phyloP scores from a whole-genome alignment of 2,797 vertebrate species.

The Ispidina picta region DNA sequence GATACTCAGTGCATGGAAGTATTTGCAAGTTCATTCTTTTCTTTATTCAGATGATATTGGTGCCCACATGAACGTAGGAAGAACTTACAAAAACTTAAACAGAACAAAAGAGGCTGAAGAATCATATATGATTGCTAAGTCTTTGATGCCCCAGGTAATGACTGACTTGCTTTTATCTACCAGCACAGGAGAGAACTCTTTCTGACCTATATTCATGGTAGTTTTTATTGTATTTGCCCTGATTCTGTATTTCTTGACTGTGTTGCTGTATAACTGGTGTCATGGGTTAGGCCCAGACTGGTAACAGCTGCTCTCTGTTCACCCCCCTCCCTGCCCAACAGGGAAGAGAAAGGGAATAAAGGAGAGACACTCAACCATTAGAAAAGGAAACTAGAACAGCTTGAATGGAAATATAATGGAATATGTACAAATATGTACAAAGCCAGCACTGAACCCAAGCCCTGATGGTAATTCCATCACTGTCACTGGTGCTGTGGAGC shows the following conservation, averaged over 20 bases:
- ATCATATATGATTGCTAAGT: slow-evolving; percentile 94
- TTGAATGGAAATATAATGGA: too few species aligned
- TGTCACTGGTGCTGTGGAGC: too few species aligned
- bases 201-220: background rate
- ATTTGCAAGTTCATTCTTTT: background rate
- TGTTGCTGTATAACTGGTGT: background rate
- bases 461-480: too few species aligned
- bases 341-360: too few species aligned
- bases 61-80: slow-evolving; percentile 98
- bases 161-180: background rate
- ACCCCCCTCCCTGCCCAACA: too few species aligned
- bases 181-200: background rate
- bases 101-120: slow-evolving; percentile 94
- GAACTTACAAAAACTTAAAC: slow-evolving; percentile 98
- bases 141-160: slow-evolving; percentile 96
- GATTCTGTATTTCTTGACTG: background rate
- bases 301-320: too few species aligned
- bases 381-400: too few species aligned
- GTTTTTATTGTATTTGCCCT: background rate
- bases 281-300: too few species aligned
- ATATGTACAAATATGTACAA: too few species aligned
- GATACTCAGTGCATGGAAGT: background rate
- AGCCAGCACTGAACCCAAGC: too few species aligned
- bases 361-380: too few species aligned
- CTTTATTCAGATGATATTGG: slow-evolving; percentile 92